Evolutionary conservation across 2,113 vertebrate species (phyloP).

Genomic region (Neolamprologus falcicula): DNA sequence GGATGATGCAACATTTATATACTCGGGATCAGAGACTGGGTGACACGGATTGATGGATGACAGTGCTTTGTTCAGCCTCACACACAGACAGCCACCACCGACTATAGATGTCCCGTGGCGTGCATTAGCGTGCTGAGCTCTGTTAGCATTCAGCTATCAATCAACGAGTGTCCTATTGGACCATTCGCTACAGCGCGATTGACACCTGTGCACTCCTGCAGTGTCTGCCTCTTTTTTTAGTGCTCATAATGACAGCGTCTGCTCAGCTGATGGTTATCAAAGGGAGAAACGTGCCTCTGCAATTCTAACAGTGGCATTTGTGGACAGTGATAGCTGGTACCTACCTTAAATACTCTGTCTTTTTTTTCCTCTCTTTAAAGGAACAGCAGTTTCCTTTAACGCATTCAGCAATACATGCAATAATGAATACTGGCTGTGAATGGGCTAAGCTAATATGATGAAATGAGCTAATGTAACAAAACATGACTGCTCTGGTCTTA

Average conservation of each 20-base stretch:
- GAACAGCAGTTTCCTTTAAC: not conserved
- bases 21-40: conserved; percentile 9
- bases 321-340: not conserved
- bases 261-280: conserved; percentile 18
- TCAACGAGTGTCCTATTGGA: conserved; percentile 11
- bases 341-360: not conserved
- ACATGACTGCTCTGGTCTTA: not conserved
- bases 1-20: conserved; percentile 36
- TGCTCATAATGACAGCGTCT: conserved; percentile 8
- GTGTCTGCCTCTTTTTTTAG: conserved; percentile 18
- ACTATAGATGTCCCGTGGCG: conserved; percentile 22
- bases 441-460: conserved; percentile 2
- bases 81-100: not conserved
- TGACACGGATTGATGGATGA: conserved; percentile 49
- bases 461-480: not conserved
- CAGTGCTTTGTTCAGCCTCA: conserved; percentile 29
- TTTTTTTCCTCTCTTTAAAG: not conserved
- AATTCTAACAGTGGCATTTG: not conserved
- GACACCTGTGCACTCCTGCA: conserved; percentile 32
- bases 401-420: not conserved
- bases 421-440: not conserved
- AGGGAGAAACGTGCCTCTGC: not conserved
- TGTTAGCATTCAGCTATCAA: conserved; percentile 46
- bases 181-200: not conserved
- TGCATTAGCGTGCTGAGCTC: conserved; percentile 18